Base-by-base conservation (phyloP, 1,140 invertebrate genomes). In the Temnothorax curvispinosus region DNA sequence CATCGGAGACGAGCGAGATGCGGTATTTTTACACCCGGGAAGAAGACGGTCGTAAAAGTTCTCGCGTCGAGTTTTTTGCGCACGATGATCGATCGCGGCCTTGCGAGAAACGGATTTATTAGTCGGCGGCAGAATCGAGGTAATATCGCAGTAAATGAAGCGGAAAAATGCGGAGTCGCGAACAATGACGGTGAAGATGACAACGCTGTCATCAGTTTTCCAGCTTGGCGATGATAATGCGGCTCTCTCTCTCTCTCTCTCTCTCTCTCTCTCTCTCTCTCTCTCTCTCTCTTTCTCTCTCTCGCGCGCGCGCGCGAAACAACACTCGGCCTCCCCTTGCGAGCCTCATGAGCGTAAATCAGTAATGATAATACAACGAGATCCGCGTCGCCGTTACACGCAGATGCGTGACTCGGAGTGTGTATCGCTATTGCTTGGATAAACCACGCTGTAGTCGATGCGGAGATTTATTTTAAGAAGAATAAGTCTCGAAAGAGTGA, bases 331-430 rank as follows among this genome's bases (percentile, higher is more conserved):
- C 21, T 6, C 9, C 11, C 21, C 15, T 7, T 18, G 18, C 15
- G n/a, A 69, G 7, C 1, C 21, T 78, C 38, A 21, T 58, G 78
- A 72, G 38, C 52, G 35, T 72, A 58, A 72, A 82, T 82, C 56
- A 21, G 35, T 58, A 72, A 82, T 44, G 3, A 72, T 47, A 56
- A 69, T 69, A 56, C 27, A 38, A 27, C 27, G 47, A 52, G 38
- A 54, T 71, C 21, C 38, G 21, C 21, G 47, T 80, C 11, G 9
- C 7, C 35, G 62, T 21, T n/a, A 18, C 65, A 71, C 78, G 50
- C 50, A 56, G 13, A 67, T 67, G 44, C 60, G 64, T 81, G 78
- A 81, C 50, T 27, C 11, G 18, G 5, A 9, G 5, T 18, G 15
- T 3, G 9, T 32, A 9, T 18, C 13, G 4, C 13, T 3, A 1